Conservation (phyloP, 2,113 vertebrate genomes). For the Oncorhynchus kisutch region DNA sequence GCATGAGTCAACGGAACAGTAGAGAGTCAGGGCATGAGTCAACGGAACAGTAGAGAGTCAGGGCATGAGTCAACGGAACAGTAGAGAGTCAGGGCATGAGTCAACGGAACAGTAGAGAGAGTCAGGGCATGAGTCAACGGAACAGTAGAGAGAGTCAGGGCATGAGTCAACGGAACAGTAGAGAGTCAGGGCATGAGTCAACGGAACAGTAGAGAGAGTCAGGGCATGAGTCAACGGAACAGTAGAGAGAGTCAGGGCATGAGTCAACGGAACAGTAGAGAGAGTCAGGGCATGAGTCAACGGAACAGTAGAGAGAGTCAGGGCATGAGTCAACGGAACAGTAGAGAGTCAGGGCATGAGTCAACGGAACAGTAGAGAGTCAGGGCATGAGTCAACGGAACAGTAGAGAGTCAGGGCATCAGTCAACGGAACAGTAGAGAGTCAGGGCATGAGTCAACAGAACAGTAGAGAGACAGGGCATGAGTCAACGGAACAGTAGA, state of each 20-base stretch:
- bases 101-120: slow-evolving; percentile 56
- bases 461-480: slow-evolving; percentile 77
- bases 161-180: neutral
- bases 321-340: slow-evolving; percentile 49
- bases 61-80: slow-evolving; percentile 79
- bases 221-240: slow-evolving; percentile 82
- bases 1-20: neutral
- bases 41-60: slow-evolving; percentile 80
- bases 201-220: slow-evolving; percentile 69
- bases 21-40: no score
- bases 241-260: neutral
- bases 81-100: neutral
- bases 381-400: no score
- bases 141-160: slow-evolving; percentile 56
- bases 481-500: slow-evolving; percentile 79
- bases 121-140: slow-evolving; percentile 87
- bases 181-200: neutral
- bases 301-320: slow-evolving; percentile 51
- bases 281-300: slow-evolving; percentile 69
- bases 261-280: slow-evolving; percentile 49
- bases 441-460: neutral
- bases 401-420: slow-evolving; percentile 87
- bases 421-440: slow-evolving; percentile 69
- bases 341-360: neutral
- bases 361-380: neutral